A percentile compares a stretch with the other conserved stretches of the same genome.
phyloP scores from a whole-genome alignment of 2,888 invertebrate genomes.

The Conchocele bisecta region DNA sequence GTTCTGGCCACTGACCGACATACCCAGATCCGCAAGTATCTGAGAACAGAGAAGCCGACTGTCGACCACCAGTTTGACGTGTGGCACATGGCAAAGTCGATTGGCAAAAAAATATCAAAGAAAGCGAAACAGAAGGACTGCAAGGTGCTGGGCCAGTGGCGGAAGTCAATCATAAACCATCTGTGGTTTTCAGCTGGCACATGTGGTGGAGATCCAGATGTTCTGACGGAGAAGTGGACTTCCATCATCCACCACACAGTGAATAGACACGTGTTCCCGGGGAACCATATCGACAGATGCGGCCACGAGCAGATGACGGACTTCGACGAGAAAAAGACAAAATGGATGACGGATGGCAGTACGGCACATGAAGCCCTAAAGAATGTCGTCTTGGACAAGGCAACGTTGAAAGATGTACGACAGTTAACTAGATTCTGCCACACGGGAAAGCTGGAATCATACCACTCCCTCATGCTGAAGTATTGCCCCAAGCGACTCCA shows the following conservation, averaged over 20 bases:
- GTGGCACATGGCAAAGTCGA: conserved; percentile 11
- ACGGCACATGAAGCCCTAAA: conserved; percentile 10
- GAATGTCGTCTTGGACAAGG: conserved; percentile 1
- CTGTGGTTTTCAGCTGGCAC: conserved; percentile 1
- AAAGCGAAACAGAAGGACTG: background rate
- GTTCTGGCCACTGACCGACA: conserved; percentile 17
- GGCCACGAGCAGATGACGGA: background rate
- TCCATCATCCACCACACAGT: background rate
- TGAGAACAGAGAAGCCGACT: conserved; percentile 3
- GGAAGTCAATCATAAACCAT: background rate
- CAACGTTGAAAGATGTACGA: conserved; percentile 1
- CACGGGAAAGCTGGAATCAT: conserved; percentile 24
- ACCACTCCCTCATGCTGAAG: conserved; percentile 20
- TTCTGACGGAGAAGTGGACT: conserved; percentile 1
- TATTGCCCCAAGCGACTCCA: conserved; percentile 16
- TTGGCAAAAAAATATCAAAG: background rate
- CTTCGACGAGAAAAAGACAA: background rate
- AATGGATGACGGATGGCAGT: conserved; percentile 14
- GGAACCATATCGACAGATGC: background rate
- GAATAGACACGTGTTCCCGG: conserved; percentile 9
- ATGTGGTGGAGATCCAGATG: conserved; percentile 1
- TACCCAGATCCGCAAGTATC: conserved; percentile 4
- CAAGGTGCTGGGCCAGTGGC: background rate
- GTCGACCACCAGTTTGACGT: conserved; percentile 22
- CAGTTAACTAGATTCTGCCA: conserved; percentile 28